phyloP scores from a whole-genome alignment of 2,113 vertebrate species.

The Tupaia tana region DNA sequence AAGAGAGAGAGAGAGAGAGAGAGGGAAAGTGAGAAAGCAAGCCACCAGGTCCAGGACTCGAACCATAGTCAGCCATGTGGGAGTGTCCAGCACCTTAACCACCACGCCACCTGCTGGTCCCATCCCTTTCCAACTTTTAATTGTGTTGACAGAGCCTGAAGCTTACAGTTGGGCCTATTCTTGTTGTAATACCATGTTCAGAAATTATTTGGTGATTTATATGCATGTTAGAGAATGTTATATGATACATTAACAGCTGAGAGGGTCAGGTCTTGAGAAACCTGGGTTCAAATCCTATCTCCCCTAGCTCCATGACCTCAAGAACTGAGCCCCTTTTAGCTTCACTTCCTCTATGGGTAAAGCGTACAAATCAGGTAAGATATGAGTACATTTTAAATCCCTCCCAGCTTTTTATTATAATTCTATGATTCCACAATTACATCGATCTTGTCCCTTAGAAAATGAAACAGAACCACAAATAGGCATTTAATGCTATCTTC shows the following conservation, averaged over 20 bases:
- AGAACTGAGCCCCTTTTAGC: neutral
- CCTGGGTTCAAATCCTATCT: neutral
- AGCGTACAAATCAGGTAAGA: neutral
- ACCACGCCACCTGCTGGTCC: too few relatives aligned
- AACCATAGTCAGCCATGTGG: too few relatives aligned
- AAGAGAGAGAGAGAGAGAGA: too few relatives aligned
- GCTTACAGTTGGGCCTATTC: neutral
- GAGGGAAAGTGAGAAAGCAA: too few relatives aligned
- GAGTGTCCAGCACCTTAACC: too few relatives aligned
- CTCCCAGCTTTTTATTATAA: constrained; percentile 19
- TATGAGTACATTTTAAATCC: neutral
- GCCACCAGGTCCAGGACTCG: too few relatives aligned
- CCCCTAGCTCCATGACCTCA: neutral
- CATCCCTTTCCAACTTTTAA: neutral
- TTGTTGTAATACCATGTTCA: neutral
- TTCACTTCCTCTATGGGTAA: neutral
- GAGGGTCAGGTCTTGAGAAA: neutral
- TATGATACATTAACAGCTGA: neutral
- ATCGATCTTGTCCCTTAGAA: constrained; percentile 50
- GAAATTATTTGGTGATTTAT: neutral
- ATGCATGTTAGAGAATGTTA: neutral
- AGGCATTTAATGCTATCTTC: constrained; percentile 63
- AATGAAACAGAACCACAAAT: constrained; percentile 38
- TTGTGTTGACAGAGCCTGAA: neutral
- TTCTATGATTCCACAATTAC: constrained; percentile 28